These are phyloP conservation scores for Hassar affinis DNA, from an alignment of 2,113 vertebrate species.

Conservation along the genomic window DNA sequence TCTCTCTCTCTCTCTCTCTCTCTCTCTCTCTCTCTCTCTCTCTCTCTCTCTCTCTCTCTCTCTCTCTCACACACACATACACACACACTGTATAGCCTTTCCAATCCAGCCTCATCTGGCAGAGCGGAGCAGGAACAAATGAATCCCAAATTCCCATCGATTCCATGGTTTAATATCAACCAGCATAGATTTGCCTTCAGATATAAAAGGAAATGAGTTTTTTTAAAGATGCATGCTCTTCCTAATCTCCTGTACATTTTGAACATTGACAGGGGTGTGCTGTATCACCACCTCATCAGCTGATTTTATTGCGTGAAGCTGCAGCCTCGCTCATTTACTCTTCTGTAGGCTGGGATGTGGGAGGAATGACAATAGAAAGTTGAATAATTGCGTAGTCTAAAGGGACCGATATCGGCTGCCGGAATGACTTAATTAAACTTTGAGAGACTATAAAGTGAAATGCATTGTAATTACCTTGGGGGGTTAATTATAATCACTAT, in stretches of 20 bases:
- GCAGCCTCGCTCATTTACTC: not conserved
- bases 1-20: too few species aligned
- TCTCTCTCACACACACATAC: not conserved
- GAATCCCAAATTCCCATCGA: conserved; percentile 37
- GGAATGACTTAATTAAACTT: conserved; percentile 7
- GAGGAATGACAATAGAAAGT: not conserved
- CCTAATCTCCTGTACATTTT: not conserved
- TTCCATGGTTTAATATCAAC: conserved; percentile 14
- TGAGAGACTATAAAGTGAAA: not conserved
- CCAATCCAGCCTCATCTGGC: conserved; percentile 1
- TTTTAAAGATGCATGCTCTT: not conserved
- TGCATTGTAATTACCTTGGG: not conserved
- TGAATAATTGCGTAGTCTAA: not conserved
- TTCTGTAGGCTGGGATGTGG: not conserved
- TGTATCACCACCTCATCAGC: not conserved
- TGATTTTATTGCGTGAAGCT: conserved; percentile 2
- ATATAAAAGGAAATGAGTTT: not conserved
- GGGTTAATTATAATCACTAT: not conserved
- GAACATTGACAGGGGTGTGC: not conserved
- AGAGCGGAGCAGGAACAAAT: conserved; percentile 18
- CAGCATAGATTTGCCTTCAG: not conserved
- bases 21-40: too few species aligned
- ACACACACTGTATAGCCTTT: not conserved
- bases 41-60: too few species aligned
- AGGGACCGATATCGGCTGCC: not conserved